A percentile compares a stretch with the other conserved stretches of the same genome.
Conservation (phyloP, 2,113 vertebrate species). For the Lagenorhynchus albirostris region DNA sequence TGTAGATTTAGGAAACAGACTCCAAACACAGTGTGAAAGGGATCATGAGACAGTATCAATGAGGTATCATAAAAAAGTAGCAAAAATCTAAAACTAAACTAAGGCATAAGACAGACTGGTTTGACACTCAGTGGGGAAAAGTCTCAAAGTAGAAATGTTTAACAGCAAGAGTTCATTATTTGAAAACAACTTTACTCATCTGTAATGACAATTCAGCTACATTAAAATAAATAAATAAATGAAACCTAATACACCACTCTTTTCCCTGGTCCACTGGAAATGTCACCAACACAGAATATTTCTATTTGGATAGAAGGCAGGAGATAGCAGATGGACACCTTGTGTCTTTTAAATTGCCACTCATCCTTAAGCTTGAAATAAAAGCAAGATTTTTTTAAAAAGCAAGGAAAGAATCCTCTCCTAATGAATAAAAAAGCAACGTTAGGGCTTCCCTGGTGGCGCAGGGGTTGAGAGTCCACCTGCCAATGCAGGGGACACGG, state of each 20-base stretch:
- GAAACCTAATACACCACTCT: not conserved
- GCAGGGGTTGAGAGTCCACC: too few relatives aligned
- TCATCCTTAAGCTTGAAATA: not conserved
- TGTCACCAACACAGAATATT: conserved; percentile 14
- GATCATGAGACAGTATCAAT: not conserved
- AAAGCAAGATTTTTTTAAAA: not conserved
- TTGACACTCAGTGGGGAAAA: not conserved
- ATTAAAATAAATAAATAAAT: not conserved
- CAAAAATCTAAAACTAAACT: not conserved
- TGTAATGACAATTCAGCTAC: not conserved
- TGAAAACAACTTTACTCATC: conserved; percentile 25
- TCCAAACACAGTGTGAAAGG: not conserved
- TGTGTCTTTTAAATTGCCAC: conserved; percentile 4
- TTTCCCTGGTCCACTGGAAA: not conserved
- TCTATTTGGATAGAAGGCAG: not conserved
- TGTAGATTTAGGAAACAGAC: conserved; percentile 9
- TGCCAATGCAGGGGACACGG: too few relatives aligned
- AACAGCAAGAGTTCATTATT: not conserved
- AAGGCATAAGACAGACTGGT: not conserved
- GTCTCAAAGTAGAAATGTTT: not conserved
- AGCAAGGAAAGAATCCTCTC: not conserved
- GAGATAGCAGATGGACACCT: not conserved
- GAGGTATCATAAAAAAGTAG: not conserved
- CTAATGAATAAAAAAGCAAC: not conserved
- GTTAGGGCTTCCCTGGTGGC: not conserved